Conservation (phyloP, 2,888 invertebrate species). For the Nemurella pictetii region DNA sequence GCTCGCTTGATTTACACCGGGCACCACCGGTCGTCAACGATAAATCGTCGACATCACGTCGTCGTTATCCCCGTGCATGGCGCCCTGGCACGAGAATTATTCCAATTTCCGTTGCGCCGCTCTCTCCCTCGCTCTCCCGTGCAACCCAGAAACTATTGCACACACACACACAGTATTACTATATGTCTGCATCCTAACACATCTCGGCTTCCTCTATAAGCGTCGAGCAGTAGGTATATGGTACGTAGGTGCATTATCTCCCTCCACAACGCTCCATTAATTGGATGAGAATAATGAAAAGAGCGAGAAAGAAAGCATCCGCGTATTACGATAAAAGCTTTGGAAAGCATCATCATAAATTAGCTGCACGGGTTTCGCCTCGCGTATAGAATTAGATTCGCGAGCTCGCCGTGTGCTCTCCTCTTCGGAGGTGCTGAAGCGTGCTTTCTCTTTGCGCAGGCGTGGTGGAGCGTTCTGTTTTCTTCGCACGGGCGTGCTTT, state of each 20-base stretch:
- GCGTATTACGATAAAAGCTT: background rate
- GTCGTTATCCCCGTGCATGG: background rate
- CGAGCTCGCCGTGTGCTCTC: too few relatives aligned
- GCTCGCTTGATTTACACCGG: background rate
- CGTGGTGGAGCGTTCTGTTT: too few relatives aligned
- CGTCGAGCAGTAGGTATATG: too few relatives aligned
- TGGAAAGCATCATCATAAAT: background rate
- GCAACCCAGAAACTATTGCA: too few relatives aligned
- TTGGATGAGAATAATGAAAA: background rate
- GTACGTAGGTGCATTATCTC: background rate
- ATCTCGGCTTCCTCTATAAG: too few relatives aligned
- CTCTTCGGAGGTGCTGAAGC: too few relatives aligned
- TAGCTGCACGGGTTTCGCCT: background rate
- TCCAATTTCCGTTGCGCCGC: background rate
- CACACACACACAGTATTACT: too few relatives aligned
- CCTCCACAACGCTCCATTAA: background rate
- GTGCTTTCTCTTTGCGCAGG: too few relatives aligned
- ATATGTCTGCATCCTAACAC: too few relatives aligned
- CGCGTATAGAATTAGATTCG: too few relatives aligned
- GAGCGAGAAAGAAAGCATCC: background rate
- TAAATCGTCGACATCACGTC: background rate
- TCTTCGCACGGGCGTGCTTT: too few relatives aligned
- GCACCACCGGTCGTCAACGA: background rate
- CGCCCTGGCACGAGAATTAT: background rate
- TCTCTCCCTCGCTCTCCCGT: too few relatives aligned